phyloP scores from a whole-genome alignment of 2,888 invertebrate species.

The Candidula unifasciata region DNA sequence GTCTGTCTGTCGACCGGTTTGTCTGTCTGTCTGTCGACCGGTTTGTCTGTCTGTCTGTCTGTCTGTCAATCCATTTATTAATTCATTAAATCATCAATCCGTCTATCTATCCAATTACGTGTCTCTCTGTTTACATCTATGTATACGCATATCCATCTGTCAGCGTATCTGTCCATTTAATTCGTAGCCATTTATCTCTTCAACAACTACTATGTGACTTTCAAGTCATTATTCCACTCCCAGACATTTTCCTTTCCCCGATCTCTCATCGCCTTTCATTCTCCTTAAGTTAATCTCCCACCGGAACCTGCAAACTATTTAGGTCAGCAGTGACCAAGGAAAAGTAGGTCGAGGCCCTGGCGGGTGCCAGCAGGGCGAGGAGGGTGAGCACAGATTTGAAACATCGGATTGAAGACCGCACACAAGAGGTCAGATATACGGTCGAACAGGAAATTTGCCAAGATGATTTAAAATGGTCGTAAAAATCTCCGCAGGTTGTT shows the following conservation, averaged over 20 bases:
- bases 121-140: no score
- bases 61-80: no score
- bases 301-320: constrained; percentile 19
- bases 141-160: neutral
- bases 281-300: constrained; percentile 16
- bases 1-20: no score
- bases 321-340: constrained; percentile 16
- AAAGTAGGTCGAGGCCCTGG: constrained; percentile 27
- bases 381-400: neutral
- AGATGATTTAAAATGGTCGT: neutral
- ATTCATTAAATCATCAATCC: no score
- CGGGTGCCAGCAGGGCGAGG: neutral
- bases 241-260: neutral
- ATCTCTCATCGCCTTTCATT: neutral
- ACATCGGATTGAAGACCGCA: neutral
- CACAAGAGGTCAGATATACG: neutral
- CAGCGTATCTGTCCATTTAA: neutral
- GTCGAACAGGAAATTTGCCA: neutral
- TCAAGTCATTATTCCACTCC: neutral
- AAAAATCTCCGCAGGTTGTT: neutral
- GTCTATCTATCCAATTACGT: no score
- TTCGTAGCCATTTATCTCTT: neutral
- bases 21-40: no score
- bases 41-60: no score
- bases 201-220: neutral